Evolutionary conservation across 2,888 invertebrate genomes (phyloP).

Genomic region (Drosophila anomelani): DNA sequence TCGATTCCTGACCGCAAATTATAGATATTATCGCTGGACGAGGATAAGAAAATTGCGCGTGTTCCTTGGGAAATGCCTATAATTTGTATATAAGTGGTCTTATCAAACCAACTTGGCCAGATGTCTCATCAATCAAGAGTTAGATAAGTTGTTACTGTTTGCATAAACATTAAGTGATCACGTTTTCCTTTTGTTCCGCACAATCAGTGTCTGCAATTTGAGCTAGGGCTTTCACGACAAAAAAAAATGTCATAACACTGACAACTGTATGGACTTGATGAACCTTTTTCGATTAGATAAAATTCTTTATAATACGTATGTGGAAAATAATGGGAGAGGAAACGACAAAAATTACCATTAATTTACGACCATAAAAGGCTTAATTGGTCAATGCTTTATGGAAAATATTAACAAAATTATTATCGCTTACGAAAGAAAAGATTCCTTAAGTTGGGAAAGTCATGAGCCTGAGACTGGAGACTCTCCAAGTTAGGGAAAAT

Average conservation of each 20-base stretch:
- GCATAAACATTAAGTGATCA: conserved; percentile 43
- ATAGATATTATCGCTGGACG: conserved; percentile 32
- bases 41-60: conserved; percentile 35
- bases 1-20: conserved; percentile 55
- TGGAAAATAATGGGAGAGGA: neutral
- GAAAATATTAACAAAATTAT: no score
- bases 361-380: neutral
- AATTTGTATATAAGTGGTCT: conserved; percentile 32
- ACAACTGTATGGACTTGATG: conserved; percentile 5
- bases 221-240: conserved; percentile 21
- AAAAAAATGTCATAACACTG: conserved; percentile 3
- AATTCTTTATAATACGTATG: conserved; percentile 3
- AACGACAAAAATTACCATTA: neutral
- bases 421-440: neutral
- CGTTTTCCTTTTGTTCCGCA: conserved; percentile 35
- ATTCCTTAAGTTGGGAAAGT: neutral
- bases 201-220: conserved; percentile 39
- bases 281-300: conserved; percentile 27
- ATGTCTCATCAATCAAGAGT: conserved; percentile 45
- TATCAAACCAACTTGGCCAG: conserved; percentile 15
- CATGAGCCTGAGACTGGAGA: neutral
- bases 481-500: neutral
- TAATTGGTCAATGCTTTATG: neutral
- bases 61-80: conserved; percentile 18
- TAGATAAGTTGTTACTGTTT: conserved; percentile 28